Percentiles rank a stretch among this genome's conserved stretches.
phyloP scores from a whole-genome alignment of 2,888 invertebrate genomes.

The Acrobasis repandana region DNA sequence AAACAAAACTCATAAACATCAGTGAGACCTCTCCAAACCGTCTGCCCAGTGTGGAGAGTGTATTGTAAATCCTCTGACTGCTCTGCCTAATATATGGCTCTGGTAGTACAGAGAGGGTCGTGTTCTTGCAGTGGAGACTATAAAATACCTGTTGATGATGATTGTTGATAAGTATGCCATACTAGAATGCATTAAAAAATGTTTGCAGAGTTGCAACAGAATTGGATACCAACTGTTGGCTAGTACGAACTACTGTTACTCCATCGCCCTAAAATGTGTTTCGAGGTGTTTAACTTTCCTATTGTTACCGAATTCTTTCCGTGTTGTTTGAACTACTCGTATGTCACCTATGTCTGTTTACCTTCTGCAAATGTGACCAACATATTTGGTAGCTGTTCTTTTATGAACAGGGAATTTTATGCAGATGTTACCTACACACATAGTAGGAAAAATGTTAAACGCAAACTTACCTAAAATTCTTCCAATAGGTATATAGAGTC shows the following conservation, averaged over 20 bases:
- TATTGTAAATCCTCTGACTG: too few relatives aligned
- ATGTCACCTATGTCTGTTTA: conserved; percentile 14
- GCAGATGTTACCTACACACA: too few relatives aligned
- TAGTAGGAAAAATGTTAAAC: too few relatives aligned
- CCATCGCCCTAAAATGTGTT: conserved; percentile 16
- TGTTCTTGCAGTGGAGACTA: too few relatives aligned
- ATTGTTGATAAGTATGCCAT: background rate
- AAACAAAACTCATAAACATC: too few relatives aligned
- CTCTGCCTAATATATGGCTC: too few relatives aligned
- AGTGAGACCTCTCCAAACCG: too few relatives aligned
- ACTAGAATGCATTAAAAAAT: background rate
- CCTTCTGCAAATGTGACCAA: background rate
- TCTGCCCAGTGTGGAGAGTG: too few relatives aligned
- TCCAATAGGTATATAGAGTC: too few relatives aligned
- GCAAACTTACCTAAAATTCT: too few relatives aligned
- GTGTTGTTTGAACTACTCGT: conserved; percentile 18
- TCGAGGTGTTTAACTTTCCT: conserved; percentile 13
- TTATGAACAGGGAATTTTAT: background rate
- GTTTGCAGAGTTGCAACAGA: conserved; percentile 22
- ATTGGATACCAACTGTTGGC: conserved; percentile 26
- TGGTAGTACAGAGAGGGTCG: too few relatives aligned
- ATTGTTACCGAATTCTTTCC: conserved; percentile 19
- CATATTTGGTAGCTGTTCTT: background rate
- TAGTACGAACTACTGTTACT: conserved; percentile 12
- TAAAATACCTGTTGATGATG: too few relatives aligned